Evolutionary conservation across 2,113 vertebrate species (phyloP).

Genomic region (Campylomormyrus tamandua): DNA sequence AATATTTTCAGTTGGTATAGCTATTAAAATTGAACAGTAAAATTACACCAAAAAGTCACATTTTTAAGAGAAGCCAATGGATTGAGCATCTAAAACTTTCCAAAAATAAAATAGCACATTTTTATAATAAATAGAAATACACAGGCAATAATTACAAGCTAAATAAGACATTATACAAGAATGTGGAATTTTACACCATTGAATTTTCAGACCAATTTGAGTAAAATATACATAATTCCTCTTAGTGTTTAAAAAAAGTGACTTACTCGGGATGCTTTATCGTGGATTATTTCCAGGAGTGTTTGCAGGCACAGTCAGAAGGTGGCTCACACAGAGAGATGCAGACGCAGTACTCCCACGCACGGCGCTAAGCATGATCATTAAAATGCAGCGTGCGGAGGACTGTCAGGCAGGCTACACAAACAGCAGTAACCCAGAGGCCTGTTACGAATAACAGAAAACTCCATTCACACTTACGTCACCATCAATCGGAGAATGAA

Average conservation of each 20-base stretch:
- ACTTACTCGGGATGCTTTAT: not conserved
- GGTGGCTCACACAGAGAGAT: not conserved
- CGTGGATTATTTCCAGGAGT: not conserved
- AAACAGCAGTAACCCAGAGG: not conserved
- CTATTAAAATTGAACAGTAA: not conserved
- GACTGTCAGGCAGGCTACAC: not conserved
- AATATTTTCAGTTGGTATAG: not conserved
- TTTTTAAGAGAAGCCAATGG: not conserved
- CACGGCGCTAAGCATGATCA: not conserved
- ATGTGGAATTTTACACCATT: not conserved
- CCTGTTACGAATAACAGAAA: not conserved
- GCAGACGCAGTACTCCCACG: not conserved
- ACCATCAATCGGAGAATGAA: not conserved
- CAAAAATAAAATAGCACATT: not conserved
- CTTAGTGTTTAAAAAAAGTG: not conserved
- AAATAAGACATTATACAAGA: not conserved
- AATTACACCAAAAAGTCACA: not conserved
- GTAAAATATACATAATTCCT: not conserved
- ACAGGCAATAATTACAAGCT: not conserved
- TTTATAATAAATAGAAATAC: not conserved
- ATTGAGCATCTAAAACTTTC: not conserved
- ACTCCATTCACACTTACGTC: not conserved
- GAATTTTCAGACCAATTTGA: conserved; percentile 8
- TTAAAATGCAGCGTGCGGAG: not conserved
- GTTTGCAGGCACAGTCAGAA: not conserved